Conservation (phyloP, 2,888 invertebrate genomes). For the Eristalinus aeneus region DNA sequence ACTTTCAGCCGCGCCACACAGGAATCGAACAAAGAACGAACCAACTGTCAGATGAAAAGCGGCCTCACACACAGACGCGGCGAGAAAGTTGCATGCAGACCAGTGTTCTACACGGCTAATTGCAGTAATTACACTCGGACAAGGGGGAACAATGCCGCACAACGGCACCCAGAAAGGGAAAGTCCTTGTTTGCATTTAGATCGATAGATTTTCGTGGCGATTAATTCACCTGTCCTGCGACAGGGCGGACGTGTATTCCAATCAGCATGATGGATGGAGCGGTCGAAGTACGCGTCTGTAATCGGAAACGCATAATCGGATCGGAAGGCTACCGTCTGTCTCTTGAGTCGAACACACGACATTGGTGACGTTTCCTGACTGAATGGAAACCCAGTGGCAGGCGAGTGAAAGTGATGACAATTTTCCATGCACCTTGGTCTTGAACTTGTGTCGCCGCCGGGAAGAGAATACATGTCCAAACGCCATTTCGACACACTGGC, state of each 20-base stretch:
- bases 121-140: slow-evolving; percentile 48
- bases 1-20: slow-evolving; percentile 30
- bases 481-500: slow-evolving; percentile 26
- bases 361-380: not conserved
- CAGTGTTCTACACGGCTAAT: slow-evolving; percentile 32
- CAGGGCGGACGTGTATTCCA: not conserved
- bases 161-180: not conserved
- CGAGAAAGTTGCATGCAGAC: not conserved
- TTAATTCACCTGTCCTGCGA: slow-evolving; percentile 29
- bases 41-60: slow-evolving; percentile 3
- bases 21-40: slow-evolving; percentile 33
- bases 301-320: slow-evolving; percentile 60
- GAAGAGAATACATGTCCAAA: slow-evolving; percentile 12
- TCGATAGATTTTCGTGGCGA: slow-evolving; percentile 22
- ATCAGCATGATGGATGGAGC: slow-evolving; percentile 33
- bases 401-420: slow-evolving; percentile 14
- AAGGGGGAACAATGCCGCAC: not conserved
- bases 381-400: not conserved
- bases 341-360: slow-evolving; percentile 43
- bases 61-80: not conserved
- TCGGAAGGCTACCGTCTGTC: slow-evolving; percentile 29
- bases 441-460: slow-evolving; percentile 38
- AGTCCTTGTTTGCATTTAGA: slow-evolving; percentile 25
- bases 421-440: slow-evolving; percentile 35
- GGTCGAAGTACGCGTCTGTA: slow-evolving; percentile 27